Evolutionary conservation across 2,888 invertebrate species (phyloP).

Genomic region (Hemicrepidius hirtus): DNA sequence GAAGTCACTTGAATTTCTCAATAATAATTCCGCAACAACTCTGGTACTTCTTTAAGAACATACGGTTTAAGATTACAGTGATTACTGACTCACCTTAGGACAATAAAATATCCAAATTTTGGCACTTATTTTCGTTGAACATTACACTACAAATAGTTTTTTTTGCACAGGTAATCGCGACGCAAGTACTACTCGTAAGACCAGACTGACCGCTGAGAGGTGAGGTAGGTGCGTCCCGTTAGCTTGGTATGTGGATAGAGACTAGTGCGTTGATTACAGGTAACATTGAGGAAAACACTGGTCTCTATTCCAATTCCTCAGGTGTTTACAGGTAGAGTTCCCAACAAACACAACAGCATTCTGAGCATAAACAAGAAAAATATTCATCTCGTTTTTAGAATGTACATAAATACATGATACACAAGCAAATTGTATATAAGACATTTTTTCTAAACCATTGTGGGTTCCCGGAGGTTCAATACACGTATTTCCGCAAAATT

Average conservation of each 20-base stretch:
- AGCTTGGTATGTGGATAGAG: conserved; percentile 66
- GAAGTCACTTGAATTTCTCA: conserved; percentile 54
- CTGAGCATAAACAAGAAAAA: too few relatives aligned
- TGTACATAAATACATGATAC: too few relatives aligned
- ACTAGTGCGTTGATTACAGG: conserved; percentile 53
- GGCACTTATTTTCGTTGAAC: conserved; percentile 51
- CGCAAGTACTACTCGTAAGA: conserved; percentile 47
- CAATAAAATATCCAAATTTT: conserved; percentile 45
- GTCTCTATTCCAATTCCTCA: conserved; percentile 17
- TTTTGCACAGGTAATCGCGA: conserved; percentile 55
- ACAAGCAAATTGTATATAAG: too few relatives aligned
- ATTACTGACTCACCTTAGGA: conserved; percentile 11
- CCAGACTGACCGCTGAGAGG: conserved; percentile 61
- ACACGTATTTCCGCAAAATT: too few relatives aligned
- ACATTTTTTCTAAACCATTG: too few relatives aligned
- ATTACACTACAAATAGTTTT: conserved; percentile 55
- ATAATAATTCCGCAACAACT: not conserved
- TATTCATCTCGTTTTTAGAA: too few relatives aligned
- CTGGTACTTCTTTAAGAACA: not conserved
- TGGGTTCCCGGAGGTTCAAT: too few relatives aligned
- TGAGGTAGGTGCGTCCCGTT: conserved; percentile 70
- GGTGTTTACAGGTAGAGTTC: conserved; percentile 21
- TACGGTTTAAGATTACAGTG: not conserved
- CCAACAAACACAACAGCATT: conserved; percentile 1
- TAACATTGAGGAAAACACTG: conserved; percentile 34